Evolutionary conservation across 2,888 invertebrate species (phyloP).

Genomic region (Julus scandinavius): DNA sequence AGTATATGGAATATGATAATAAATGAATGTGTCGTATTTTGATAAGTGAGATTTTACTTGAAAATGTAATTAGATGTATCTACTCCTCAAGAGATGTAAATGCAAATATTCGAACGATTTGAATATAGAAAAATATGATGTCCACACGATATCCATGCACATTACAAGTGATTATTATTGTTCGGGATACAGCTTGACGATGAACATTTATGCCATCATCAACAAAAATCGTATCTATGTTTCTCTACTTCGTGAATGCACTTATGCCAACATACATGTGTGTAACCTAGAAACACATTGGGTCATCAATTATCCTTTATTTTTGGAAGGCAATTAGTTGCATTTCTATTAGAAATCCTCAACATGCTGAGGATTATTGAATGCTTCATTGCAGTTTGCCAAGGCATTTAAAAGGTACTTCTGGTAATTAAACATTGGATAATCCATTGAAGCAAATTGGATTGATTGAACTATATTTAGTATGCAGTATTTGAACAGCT

Average conservation of each 20-base stretch:
- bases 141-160: too few species aligned
- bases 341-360: background rate
- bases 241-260: background rate
- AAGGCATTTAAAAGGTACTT: background rate
- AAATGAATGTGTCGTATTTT: too few species aligned
- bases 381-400: background rate
- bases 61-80: too few species aligned
- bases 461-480: background rate
- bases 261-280: background rate
- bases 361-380: background rate
- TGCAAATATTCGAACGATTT: too few species aligned
- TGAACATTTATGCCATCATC: background rate
- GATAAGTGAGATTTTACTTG: too few species aligned
- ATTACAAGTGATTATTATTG: background rate
- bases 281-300: background rate
- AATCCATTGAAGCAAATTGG: background rate
- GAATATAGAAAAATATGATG: too few species aligned
- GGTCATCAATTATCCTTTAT: background rate
- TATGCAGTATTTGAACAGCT: background rate
- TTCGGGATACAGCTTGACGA: background rate
- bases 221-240: background rate
- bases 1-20: too few species aligned
- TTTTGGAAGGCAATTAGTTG: background rate
- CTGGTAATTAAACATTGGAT: background rate
- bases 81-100: too few species aligned